Conservation (phyloP, 2,888 invertebrate species). For the Iphiclides podalirius region DNA sequence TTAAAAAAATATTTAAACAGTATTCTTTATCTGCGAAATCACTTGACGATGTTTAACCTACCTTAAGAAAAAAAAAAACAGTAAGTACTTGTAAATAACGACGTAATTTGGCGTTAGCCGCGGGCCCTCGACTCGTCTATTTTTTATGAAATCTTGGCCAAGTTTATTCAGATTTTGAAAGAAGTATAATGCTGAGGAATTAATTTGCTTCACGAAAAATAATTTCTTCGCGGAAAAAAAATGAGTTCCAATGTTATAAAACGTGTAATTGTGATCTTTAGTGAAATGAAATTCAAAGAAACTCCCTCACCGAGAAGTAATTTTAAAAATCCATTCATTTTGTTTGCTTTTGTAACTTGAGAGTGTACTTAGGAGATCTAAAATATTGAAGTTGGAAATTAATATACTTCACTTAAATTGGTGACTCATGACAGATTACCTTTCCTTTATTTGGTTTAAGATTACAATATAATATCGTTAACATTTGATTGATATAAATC, state of each 20-base stretch:
- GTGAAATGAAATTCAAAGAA: slow-evolving; percentile 58
- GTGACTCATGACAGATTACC: neutral
- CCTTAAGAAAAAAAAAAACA: slow-evolving; percentile 34
- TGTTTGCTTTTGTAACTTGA: slow-evolving; percentile 28
- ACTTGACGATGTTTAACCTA: slow-evolving; percentile 31
- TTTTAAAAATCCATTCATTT: slow-evolving; percentile 41
- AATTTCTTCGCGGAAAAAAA: slow-evolving; percentile 63
- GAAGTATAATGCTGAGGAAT: slow-evolving; percentile 72
- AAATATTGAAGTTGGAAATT: slow-evolving; percentile 22
- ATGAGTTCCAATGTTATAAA: slow-evolving; percentile 67
- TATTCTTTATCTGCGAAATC: too few species aligned
- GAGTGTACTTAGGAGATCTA: slow-evolving; percentile 21
- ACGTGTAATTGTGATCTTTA: slow-evolving; percentile 68
- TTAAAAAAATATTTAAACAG: too few species aligned
- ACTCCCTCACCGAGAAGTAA: slow-evolving; percentile 42
- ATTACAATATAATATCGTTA: slow-evolving; percentile 1
- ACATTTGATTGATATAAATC: too few species aligned
- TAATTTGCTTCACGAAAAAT: slow-evolving; percentile 72
- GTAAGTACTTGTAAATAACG: slow-evolving; percentile 70
- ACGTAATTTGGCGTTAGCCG: slow-evolving; percentile 73
- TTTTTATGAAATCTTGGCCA: slow-evolving; percentile 71
- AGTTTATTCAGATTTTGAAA: slow-evolving; percentile 74
- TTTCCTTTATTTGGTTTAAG: neutral
- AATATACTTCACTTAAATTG: slow-evolving; percentile 15
- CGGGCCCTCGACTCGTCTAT: slow-evolving; percentile 60